Conservation (phyloP, 2,113 vertebrate genomes). For the Tragelaphus strepsiceros region DNA sequence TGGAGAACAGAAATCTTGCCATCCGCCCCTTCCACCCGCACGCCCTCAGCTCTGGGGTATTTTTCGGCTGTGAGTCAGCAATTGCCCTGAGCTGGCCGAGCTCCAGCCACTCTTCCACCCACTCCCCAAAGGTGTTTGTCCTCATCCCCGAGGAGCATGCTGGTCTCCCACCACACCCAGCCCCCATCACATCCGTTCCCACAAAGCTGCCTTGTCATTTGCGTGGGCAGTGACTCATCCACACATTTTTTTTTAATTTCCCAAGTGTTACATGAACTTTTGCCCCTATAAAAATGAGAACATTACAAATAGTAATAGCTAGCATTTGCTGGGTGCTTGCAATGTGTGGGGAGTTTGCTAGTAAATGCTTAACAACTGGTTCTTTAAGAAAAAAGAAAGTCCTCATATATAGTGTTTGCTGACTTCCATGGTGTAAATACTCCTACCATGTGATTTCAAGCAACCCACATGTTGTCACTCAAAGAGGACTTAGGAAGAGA, state of each 20-base stretch:
- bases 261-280: neutral
- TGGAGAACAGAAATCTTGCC: neutral
- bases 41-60: neutral
- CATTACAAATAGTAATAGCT: neutral
- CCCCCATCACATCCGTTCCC: neutral
- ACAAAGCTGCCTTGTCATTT: neutral
- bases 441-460: neutral
- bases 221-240: neutral
- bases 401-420: neutral
- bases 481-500: neutral
- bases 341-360: neutral
- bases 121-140: neutral
- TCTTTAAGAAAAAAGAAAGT: neutral
- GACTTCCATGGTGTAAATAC: neutral
- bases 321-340: neutral
- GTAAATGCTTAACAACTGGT: neutral
- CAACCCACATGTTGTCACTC: neutral
- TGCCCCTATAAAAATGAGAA: neutral
- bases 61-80: conserved; percentile 42
- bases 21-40: accelerated
- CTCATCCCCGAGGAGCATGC: neutral
- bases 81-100: neutral
- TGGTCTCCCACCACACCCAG: neutral
- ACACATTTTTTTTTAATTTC: neutral
- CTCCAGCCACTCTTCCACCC: neutral